Base-by-base conservation (phyloP, 2,113 vertebrate species). In the Otus sunia region DNA sequence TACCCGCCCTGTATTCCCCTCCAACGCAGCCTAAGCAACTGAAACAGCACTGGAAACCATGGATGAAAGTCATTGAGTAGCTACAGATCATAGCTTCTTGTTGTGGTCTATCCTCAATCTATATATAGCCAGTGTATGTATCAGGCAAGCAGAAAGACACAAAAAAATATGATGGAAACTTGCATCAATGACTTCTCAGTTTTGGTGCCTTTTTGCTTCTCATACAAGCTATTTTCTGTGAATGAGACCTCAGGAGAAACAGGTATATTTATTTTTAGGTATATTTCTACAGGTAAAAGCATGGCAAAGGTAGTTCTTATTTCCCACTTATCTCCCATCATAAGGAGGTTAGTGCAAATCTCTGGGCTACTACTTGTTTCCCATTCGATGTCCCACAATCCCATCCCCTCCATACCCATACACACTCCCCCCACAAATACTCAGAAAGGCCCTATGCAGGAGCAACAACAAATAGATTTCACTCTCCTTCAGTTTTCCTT, bases 81-180 rank as follows among this genome's bases (percentile, higher is more conserved):
- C 19, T 63, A 39, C 41, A 43, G 25, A n/a, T 47, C 29, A n/a
- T 23, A 72, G 23, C 20, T 62, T 37, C 22, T 45, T 37, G 10
- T 41, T 47, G 10, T 64, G 50, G 5, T 47, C 12, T 86, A 8
- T 20, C 32, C 27, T 76, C 43, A 43, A 12, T 1, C 32, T 39
- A 15, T 27, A 32, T 26, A 56, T 14, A 50, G 37, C 7, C 5
- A 56, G 10, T 0, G 2, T 6, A 20, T 5, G 2, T 6, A 26
- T 34, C 37, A 41, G 53, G 39, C 19, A 90, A 75, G 5, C 3
- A 50, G 32, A 68, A 55, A 5, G 12, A 72, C 10, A n/a, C 18
- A 55, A 7, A 66, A 26, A 34, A 23, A 34, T 13, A 43, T 5
- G 2, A n/a, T 17, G 15, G 18, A 39, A 62, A 53, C 30, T 85